Base-by-base conservation (phyloP, 2,113 vertebrate species). In the Larimichthys polyactis region DNA sequence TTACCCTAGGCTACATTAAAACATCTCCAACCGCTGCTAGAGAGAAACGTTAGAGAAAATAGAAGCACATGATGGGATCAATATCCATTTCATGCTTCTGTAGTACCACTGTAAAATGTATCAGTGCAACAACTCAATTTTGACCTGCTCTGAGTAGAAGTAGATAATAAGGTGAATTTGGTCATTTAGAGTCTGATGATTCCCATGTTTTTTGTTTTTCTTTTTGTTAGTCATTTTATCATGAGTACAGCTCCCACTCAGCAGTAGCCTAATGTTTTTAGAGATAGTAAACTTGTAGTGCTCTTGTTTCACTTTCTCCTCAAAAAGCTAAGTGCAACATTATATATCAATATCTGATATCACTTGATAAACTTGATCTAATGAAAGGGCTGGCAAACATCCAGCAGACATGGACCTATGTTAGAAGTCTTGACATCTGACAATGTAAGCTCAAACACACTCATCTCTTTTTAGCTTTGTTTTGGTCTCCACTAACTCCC, bases 1-100 rank as follows among this genome's bases (percentile, higher is more conserved):
- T 80, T 58, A 80, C 77, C 7, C 17, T 15, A 4, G 27, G 15
- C 46, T 52, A 2, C 29, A n/a, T 12, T 14, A 15, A 40, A 40
- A 40, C 40, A 52, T 67, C 19, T 15, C 17, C 22, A 65, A 11
- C 27, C 19, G 24, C 48, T 81, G 46, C 40, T 36, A 15, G 59
- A 74, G 40, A 71, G 32, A 60, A 29, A 71, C 63, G 8, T 43
- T 27, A 54, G 44, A 54, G n/a, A 76, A 77, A 89, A 44, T 16
- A 81, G 60, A 59, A 46, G 32, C 40, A 10, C 46, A 48, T 44
- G 15, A 2, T 71, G 14, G 71, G 60, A 91, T 93, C 88, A 81
- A 93, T 92, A 89, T 86, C 80, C 62, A 89, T 92, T 92, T 92
- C 87, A 89, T 79, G 89, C 83, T 79, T 86, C 82, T 77, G 36